A percentile compares a stretch with the other conserved stretches of the same genome.
Evolutionary conservation across 1,140 invertebrate genomes (phyloP).

Genomic region (Drosophila trapezifrons): DNA sequence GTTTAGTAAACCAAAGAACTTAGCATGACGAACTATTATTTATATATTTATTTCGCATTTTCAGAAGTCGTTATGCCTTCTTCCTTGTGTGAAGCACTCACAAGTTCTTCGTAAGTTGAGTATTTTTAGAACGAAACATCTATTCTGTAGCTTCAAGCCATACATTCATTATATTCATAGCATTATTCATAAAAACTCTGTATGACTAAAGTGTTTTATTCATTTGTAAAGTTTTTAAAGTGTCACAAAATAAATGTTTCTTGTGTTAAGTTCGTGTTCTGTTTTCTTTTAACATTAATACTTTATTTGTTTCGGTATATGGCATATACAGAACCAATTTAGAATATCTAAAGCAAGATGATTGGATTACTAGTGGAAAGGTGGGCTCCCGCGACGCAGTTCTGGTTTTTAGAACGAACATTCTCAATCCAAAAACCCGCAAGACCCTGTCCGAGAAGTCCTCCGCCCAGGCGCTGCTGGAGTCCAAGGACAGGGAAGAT

Average conservation of each 20-base stretch:
- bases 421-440: constrained; percentile 70
- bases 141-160: constrained; percentile 1
- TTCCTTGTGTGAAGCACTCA: constrained; percentile 50
- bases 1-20: neutral
- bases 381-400: constrained; percentile 79
- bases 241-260: constrained; percentile 7
- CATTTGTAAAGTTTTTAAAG: neutral
- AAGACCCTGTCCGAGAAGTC: constrained; percentile 50
- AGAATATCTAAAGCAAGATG: constrained; percentile 47
- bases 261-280: too few species aligned
- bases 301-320: neutral
- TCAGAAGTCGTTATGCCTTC: constrained; percentile 70
- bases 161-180: neutral
- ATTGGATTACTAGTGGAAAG: constrained; percentile 82
- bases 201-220: too few species aligned
- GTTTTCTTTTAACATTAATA: neutral
- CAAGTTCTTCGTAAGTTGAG: constrained; percentile 59
- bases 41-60: constrained; percentile 39
- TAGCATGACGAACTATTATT: neutral
- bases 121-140: constrained; percentile 1
- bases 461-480: constrained; percentile 13
- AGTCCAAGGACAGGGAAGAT: constrained; percentile 16
- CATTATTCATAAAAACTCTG: too few species aligned
- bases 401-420: constrained; percentile 75
- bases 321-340: constrained; percentile 39